These are phyloP conservation scores for Iselma pallidipennis DNA, from an alignment of 2,888 invertebrate genomes.

Conservation along the genomic window DNA sequence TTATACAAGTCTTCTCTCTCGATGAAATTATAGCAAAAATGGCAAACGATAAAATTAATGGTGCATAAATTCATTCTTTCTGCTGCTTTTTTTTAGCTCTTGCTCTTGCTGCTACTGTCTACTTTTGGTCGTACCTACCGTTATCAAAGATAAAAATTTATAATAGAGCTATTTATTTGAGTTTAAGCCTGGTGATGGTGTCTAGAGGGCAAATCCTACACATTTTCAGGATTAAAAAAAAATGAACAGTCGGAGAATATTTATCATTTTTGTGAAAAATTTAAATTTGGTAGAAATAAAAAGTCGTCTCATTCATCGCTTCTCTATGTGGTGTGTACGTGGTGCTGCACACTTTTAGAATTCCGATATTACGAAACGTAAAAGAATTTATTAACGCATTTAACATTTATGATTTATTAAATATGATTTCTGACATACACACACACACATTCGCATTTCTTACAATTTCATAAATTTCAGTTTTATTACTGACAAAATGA, in stretches of 20 bases:
- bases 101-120: neutral
- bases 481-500: neutral
- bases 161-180: constrained; percentile 30
- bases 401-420: neutral
- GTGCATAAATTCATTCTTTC: constrained; percentile 28
- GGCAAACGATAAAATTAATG: constrained; percentile 28
- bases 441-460: neutral
- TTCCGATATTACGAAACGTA: too few relatives aligned
- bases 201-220: neutral
- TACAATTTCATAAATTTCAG: neutral
- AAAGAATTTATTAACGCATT: neutral
- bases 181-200: constrained; percentile 16
- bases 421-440: neutral
- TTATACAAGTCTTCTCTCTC: constrained; percentile 4
- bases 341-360: too few relatives aligned
- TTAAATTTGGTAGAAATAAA: too few relatives aligned
- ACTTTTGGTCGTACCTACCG: neutral
- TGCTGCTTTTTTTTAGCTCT: neutral
- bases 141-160: constrained; percentile 27
- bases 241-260: neutral
- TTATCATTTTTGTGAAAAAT: neutral
- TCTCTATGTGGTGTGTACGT: too few relatives aligned
- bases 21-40: constrained; percentile 17
- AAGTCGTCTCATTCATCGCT: too few relatives aligned
- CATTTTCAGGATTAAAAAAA: neutral